phyloP scores from a whole-genome alignment of 2,888 invertebrate genomes.

The Stenurella melanura region DNA sequence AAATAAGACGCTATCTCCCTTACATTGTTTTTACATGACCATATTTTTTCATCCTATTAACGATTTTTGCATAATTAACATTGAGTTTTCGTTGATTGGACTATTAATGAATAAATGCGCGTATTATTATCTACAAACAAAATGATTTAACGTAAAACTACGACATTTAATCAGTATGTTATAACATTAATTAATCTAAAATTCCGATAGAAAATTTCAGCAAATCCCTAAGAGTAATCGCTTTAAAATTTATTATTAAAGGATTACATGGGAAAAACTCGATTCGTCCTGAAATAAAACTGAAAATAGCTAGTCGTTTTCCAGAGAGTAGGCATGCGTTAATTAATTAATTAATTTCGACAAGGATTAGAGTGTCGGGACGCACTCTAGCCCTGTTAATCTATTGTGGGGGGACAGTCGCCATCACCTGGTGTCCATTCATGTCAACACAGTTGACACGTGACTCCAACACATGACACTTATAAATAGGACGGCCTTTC shows the following conservation, averaged over 20 bases:
- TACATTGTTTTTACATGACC: too few species aligned
- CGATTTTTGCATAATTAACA: too few species aligned
- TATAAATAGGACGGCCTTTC: constrained; percentile 35
- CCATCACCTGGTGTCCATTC: constrained; percentile 38
- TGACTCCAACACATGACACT: constrained; percentile 34
- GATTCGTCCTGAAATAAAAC: constrained; percentile 17
- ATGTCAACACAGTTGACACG: constrained; percentile 33
- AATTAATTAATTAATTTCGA: constrained; percentile 30
- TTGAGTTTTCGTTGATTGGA: too few species aligned
- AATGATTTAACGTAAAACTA: neutral
- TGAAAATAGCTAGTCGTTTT: constrained; percentile 21
- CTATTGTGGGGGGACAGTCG: constrained; percentile 1
- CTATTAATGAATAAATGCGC: too few species aligned
- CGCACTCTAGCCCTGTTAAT: constrained; percentile 25
- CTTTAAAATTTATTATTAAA: constrained; percentile 9
- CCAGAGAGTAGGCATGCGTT: constrained; percentile 3
- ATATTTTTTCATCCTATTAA: too few species aligned
- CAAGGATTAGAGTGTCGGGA: constrained; percentile 3
- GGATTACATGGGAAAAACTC: constrained; percentile 4
- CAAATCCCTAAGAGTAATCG: neutral
- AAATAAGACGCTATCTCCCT: too few species aligned
- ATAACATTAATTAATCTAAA: constrained; percentile 1
- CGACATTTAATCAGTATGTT: constrained; percentile 1
- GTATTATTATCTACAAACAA: neutral
- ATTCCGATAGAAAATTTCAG: neutral